phyloP scores from a whole-genome alignment of 35 echinoderm and acorn worm genomes.

The Stichopus chloronotus region DNA sequence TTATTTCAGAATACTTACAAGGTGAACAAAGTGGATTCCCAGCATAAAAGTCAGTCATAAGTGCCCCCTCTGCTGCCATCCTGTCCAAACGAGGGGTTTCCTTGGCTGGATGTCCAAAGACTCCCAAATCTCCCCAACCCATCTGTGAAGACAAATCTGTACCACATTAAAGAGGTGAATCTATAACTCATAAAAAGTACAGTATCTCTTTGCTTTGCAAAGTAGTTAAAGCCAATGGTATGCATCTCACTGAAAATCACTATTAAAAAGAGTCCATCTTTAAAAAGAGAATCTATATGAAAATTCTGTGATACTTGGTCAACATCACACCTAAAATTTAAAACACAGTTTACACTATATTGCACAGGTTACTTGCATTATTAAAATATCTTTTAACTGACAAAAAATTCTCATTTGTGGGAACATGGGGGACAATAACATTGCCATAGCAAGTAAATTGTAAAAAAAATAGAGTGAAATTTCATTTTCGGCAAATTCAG shows the following conservation, averaged over 20 bases:
- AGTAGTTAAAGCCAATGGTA: no score
- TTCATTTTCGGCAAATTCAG: no score
- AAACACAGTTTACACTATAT: no score
- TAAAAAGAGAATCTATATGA: not conserved
- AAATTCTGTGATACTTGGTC: not conserved
- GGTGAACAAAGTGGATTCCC: conserved; percentile 96
- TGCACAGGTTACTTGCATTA: no score
- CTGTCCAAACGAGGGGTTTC: conserved; percentile 91
- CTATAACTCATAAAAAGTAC: not conserved
- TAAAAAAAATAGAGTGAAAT: no score
- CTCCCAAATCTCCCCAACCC: conserved; percentile 96
- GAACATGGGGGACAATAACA: no score
- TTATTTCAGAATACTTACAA: conserved; percentile 64
- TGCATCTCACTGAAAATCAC: no score
- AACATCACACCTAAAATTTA: not conserved
- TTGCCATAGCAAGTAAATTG: no score
- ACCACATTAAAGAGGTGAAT: not conserved
- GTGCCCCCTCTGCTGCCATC: conserved; percentile 85
- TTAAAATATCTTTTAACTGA: no score
- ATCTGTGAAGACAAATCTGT: conserved; percentile 56
- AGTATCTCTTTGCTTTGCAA: no score
- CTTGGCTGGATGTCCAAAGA: conserved; percentile 95
- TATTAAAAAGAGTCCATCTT: no score
- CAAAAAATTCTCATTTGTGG: no score
- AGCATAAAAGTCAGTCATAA: conserved; percentile 88